Base-by-base conservation (phyloP, 2,888 invertebrate genomes). In the Sympetrum striolatum region DNA sequence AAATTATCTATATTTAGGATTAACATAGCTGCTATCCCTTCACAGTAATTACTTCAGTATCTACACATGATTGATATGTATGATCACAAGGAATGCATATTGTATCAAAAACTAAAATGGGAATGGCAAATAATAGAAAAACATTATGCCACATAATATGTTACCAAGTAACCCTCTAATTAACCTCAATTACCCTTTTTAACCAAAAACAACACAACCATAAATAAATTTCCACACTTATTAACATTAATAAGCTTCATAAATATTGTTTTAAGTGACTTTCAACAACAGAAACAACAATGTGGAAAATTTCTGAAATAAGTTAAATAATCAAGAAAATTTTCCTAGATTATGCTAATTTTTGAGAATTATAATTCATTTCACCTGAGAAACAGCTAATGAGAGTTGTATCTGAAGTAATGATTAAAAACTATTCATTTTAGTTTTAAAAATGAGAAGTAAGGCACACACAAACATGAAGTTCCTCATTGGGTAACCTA, bases 341-440 rank as follows among this genome's bases (percentile, higher is more conserved):
- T 86, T n/a, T n/a, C 39, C 35, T 60, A 60, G n/a, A 64, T 64
- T 39, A n/a, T 60, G 64, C 60, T 64, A 58, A 64, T 58, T 60
- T 37, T 37, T 35, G 37, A 37, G 25, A 86, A 58, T 60, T 60
- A 8, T 86, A 60, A 37, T 48, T 60, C 86, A 86, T 86, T 37
- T 86, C 86, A 86, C 86, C 86, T 86, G 86, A 86, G 86, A 86
- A 86, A 60, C 35, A 64, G 60, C 86, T 86, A 86, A 64, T 60
- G 37, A 86, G 86, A 58, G n/a, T 86, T 35, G 2, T 60, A 12
- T 58, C 86, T 86, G 60, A 64, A 37, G 22, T 86, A 31, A 53
- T 60, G 60, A 53, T 60, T 25, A 31, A 73, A 25, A 60, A 37
- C 35, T 25, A 37, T 86, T 37, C 39, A 60, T 86, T 73, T 73